Evolutionary conservation across 2,797 vertebrate species (phyloP), one percentile per base, ranked within the genome.

Genomic region (Sebastes wilsoni): DNA sequence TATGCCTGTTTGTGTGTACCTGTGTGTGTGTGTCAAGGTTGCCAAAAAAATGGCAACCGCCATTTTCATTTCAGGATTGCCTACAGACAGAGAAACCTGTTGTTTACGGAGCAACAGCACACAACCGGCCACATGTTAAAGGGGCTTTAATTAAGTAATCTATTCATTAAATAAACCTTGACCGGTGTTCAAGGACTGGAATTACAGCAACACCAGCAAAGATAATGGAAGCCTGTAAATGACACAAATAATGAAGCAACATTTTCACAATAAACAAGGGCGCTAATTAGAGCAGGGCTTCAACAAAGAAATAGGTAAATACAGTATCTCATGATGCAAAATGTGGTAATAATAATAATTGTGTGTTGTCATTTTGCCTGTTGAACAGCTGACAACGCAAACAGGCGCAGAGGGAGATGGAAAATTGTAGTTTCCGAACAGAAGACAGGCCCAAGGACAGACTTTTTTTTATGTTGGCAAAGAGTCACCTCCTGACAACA

Each of bases 321-420:
- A 46, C 36, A 46, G 9, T 18, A 62, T 23, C 28, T 36, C 20
- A 73, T 86, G 74, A 83, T 79, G 80, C 74, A 81, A 89, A 87
- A 84, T 28, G 16, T 25, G 10, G 80, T 59, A 82, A 82, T 66
- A 82, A 82, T 66, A 82, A 68, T 52, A 38, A 27, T 64, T 62
- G 22, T 66, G 46, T 30, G 42, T 54, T 72, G 49, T 76, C 32
- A 5, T 77, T 54, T 22, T 36, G 6, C 11, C 8, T 61, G 62
- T 23, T 42, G 18, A 76, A 66, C 12, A 30, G 34, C 42, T 79
- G 56, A 78, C 56, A 72, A 54, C 12, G 18, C 11, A 78, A 77
- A 74, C 64, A 68, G 34, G 42, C 59, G 25, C 42, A 61, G 34
- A 23, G 68, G 66, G 38, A 14, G 10, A 9, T 36, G n/a, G 34